phyloP scores from a whole-genome alignment of 2,888 invertebrate genomes.

The Athalia circularis region DNA sequence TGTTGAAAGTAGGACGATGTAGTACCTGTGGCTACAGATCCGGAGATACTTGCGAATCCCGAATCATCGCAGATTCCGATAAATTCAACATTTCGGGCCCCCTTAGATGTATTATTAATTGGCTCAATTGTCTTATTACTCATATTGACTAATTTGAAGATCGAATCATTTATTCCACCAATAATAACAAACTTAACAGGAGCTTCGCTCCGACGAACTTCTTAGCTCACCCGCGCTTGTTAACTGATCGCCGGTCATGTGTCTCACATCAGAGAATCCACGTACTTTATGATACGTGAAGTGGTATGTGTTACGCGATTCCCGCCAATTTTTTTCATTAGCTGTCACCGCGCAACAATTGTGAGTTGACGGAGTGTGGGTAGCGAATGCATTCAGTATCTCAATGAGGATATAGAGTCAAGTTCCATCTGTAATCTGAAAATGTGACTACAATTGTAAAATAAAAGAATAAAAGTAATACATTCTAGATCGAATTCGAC shows the following conservation, averaged over 20 bases:
- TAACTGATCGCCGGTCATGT: too few relatives aligned
- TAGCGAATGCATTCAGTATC: too few relatives aligned
- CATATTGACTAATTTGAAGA: constrained; percentile 1
- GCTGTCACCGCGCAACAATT: background rate
- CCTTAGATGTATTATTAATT: constrained; percentile 1
- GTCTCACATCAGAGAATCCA: background rate
- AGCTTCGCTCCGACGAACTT: too few relatives aligned
- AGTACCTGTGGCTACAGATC: constrained; percentile 45
- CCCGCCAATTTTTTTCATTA: constrained; percentile 24
- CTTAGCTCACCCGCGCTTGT: too few relatives aligned
- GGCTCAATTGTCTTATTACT: background rate
- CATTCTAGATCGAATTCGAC: background rate
- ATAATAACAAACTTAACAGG: background rate
- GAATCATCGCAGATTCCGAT: constrained; percentile 54
- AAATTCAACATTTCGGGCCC: constrained; percentile 46
- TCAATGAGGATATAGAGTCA: background rate
- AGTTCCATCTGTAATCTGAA: background rate
- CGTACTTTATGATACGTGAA: background rate
- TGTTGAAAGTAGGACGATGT: background rate
- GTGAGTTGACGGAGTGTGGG: too few relatives aligned
- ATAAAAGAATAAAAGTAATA: too few relatives aligned
- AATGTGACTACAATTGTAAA: background rate
- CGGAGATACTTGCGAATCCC: constrained; percentile 55
- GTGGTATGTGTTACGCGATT: background rate
- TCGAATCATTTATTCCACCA: background rate